Evolutionary conservation across 2,888 invertebrate genomes (phyloP).

Genomic region (Hypselothyrea guttata): DNA sequence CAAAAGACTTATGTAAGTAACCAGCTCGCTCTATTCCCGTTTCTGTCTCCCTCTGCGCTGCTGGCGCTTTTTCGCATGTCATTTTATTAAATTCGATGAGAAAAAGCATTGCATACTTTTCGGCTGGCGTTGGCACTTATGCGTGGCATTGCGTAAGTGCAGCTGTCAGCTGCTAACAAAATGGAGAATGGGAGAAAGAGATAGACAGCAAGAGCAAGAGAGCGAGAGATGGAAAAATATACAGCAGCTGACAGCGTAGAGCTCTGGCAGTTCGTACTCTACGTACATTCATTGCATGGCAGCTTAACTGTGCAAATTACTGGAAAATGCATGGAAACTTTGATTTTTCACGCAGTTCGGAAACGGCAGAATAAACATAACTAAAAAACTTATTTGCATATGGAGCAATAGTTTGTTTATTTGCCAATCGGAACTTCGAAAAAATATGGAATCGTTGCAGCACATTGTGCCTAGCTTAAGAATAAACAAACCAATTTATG

Average conservation of each 20-base stretch:
- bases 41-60: neutral
- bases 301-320: constrained; percentile 70
- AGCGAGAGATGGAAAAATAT: neutral
- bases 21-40: no score
- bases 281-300: constrained; percentile 56
- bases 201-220: neutral
- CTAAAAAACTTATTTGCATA: no score
- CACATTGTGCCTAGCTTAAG: no score
- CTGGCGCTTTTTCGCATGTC: constrained; percentile 36
- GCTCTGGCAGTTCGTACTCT: neutral
- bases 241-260: constrained; percentile 3
- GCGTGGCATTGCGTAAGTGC: constrained; percentile 74
- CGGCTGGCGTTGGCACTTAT: constrained; percentile 48
- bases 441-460: no score
- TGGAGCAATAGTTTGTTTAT: no score
- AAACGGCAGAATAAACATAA: neutral
- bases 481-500: no score
- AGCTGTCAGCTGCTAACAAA: constrained; percentile 54
- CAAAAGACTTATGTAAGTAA: neutral
- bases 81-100: constrained; percentile 52
- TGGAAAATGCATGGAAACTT: constrained; percentile 63
- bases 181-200: neutral
- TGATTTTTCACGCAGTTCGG: constrained; percentile 26
- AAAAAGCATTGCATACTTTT: constrained; percentile 40
- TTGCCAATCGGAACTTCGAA: no score